Evolutionary conservation across 2,113 vertebrate species (phyloP).

Genomic region (Engystomops pustulosus): DNA sequence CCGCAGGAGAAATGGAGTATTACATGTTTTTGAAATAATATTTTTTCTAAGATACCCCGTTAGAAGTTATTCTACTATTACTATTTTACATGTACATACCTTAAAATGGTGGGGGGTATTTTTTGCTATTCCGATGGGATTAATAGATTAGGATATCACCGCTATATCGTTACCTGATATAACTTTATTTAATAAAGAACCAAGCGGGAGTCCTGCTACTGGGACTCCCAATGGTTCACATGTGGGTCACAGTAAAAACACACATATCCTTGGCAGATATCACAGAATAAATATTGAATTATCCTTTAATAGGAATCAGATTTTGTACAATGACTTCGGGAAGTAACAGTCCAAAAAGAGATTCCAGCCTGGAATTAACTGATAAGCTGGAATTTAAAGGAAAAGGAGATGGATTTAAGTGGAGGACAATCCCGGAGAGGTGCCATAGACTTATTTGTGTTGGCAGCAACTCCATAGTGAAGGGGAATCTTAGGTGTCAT

Average conservation of each 20-base stretch:
- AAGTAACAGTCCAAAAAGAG: not conserved
- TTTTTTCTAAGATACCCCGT: too few species aligned
- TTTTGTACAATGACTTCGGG: not conserved
- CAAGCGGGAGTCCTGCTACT: not conserved
- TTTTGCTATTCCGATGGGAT: not conserved
- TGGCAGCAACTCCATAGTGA: not conserved
- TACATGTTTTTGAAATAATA: too few species aligned
- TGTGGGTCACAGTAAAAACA: not conserved
- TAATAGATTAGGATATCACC: not conserved
- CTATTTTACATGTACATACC: too few species aligned
- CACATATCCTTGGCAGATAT: not conserved
- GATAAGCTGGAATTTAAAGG: not conserved
- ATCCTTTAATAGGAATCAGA: constrained; percentile 20
- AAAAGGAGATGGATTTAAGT: not conserved
- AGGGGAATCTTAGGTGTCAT: not conserved
- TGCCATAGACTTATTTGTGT: not conserved
- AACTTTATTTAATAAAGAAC: not conserved
- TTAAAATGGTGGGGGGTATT: too few species aligned
- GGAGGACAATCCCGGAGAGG: not conserved
- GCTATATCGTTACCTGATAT: not conserved
- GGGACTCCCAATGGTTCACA: constrained; percentile 7
- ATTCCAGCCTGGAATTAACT: not conserved
- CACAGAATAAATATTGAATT: not conserved
- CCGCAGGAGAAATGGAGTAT: too few species aligned
- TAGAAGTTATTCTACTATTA: too few species aligned